A percentile compares a stretch with the other conserved stretches of the same genome.
phyloP scores from a whole-genome alignment of 1,140 invertebrate genomes.

The Camponotus floridanus region DNA sequence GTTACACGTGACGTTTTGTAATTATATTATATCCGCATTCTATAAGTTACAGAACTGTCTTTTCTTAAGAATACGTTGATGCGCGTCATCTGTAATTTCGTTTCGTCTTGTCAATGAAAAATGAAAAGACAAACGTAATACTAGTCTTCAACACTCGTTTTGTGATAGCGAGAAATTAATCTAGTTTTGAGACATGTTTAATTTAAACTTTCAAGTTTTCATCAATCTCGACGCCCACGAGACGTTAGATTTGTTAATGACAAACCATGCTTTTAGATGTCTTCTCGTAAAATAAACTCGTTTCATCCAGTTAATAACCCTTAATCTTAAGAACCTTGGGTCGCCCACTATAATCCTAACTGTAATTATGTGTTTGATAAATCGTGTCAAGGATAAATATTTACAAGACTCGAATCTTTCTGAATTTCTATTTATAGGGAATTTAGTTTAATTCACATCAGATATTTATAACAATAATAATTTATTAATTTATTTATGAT shows the following conservation, averaged over 20 bases:
- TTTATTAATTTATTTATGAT: too few relatives aligned
- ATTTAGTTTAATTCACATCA: background rate
- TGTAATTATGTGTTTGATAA: background rate
- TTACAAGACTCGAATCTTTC: conserved; percentile 15
- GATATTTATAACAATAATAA: too few relatives aligned
- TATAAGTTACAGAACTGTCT: conserved; percentile 1
- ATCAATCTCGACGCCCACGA: background rate
- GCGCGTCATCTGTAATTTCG: background rate
- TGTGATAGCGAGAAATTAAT: conserved; percentile 2
- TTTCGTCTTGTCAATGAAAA: background rate
- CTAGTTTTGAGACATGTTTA: conserved; percentile 23
- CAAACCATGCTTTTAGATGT: conserved; percentile 16
- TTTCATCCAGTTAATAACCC: background rate
- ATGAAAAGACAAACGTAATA: conserved; percentile 5
- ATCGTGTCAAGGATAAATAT: conserved; percentile 4
- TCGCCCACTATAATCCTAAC: conserved; percentile 25
- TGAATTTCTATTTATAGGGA: background rate
- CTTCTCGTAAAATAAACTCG: conserved; percentile 7
- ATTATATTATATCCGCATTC: too few relatives aligned
- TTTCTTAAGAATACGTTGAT: conserved; percentile 20
- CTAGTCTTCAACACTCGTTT: background rate
- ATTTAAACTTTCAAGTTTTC: conserved; percentile 44
- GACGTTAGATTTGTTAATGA: conserved; percentile 47
- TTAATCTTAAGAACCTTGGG: conserved; percentile 15
- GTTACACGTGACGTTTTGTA: background rate